Evolutionary conservation across 2,888 invertebrate genomes (phyloP).

Genomic region (Parnassius mnemosyne): DNA sequence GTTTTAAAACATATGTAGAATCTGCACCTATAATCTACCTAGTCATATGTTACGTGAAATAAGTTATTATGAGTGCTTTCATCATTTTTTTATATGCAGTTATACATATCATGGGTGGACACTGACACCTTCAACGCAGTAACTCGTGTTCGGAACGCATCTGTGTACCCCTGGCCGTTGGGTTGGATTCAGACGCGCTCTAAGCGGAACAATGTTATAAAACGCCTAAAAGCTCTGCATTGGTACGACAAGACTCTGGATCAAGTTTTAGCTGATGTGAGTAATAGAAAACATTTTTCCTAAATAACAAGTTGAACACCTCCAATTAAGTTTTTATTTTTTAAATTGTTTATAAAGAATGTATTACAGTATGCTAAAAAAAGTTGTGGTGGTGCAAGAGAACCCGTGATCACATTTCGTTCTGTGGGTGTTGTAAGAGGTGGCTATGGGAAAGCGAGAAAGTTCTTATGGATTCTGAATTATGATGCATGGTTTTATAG

Average conservation of each 20-base stretch:
- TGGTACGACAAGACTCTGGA: slow-evolving; percentile 91
- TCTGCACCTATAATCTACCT: slow-evolving; percentile 4
- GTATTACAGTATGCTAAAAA: no score
- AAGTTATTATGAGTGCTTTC: not conserved
- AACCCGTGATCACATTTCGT: no score
- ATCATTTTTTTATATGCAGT: slow-evolving; percentile 58
- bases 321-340: no score
- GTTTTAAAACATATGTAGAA: not conserved
- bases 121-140: slow-evolving; percentile 88
- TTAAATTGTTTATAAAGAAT: no score
- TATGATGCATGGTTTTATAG: no score
- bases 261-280: slow-evolving; percentile 86
- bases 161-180: slow-evolving; percentile 96
- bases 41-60: no score
- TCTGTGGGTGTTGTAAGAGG: no score
- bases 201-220: slow-evolving; percentile 85
- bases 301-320: no score
- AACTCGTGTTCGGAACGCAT: slow-evolving; percentile 91
- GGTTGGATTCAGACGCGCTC: slow-evolving; percentile 89
- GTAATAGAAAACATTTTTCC: slow-evolving; percentile 33
- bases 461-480: no score
- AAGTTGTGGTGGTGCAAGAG: no score
- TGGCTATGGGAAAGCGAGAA: no score
- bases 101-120: slow-evolving; percentile 94
- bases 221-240: slow-evolving; percentile 87